phyloP scores from a whole-genome alignment of 2,113 vertebrate species.

The Illadopsis cleaveri region DNA sequence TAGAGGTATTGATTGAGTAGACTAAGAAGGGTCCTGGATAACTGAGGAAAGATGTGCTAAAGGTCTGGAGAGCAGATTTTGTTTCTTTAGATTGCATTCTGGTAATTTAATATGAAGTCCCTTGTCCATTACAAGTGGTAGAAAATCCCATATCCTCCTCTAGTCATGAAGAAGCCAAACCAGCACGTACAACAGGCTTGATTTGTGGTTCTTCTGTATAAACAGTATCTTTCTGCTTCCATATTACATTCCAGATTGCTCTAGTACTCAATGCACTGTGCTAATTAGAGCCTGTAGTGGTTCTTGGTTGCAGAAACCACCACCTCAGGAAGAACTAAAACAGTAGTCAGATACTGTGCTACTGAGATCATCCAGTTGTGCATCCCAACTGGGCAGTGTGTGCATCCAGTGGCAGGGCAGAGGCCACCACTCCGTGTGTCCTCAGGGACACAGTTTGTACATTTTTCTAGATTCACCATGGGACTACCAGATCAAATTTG shows the following conservation, averaged over 20 bases:
- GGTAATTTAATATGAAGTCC: not conserved
- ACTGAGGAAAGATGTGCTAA: not conserved
- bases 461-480: rapidly evolving
- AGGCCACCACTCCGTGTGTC: not conserved
- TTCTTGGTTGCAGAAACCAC: not conserved
- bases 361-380: not conserved
- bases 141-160: rapidly evolving
- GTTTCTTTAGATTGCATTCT: not conserved
- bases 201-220: not conserved
- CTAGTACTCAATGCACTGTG: not conserved
- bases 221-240: not conserved
- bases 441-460: rapidly evolving
- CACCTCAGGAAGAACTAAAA: rapidly evolving
- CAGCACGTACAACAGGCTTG: not conserved
- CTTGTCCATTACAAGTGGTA: not conserved
- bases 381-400: not conserved
- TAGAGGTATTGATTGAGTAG: not conserved
- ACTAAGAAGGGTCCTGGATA: not conserved
- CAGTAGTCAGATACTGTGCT: rapidly evolving
- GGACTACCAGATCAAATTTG: not conserved
- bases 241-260: not conserved
- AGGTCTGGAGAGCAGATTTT: not conserved
- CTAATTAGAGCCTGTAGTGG: not conserved
- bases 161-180: not conserved
- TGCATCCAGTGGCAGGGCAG: not conserved